These are phyloP conservation scores for Aphaenogaster rudis DNA, from an alignment of 1,140 invertebrate species.

Conservation along the genomic window DNA sequence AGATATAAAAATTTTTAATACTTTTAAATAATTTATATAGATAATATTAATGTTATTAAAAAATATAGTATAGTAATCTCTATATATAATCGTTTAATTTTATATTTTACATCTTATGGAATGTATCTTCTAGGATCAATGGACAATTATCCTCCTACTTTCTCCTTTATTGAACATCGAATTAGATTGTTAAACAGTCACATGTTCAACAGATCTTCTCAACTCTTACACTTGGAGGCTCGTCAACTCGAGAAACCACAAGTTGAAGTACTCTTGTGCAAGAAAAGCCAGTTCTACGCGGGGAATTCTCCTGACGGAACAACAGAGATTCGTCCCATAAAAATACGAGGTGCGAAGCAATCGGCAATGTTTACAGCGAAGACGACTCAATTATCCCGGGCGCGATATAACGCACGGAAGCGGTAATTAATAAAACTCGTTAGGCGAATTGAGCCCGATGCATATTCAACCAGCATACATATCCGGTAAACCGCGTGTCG, in stretches of 20 bases:
- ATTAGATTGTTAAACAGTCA: slow-evolving; percentile 2
- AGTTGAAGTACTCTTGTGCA: not conserved
- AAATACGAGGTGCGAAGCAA: slow-evolving; percentile 2
- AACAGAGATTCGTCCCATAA: not conserved
- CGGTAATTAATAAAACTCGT: slow-evolving; percentile 51
- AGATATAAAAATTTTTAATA: not conserved
- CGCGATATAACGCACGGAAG: slow-evolving; percentile 11
- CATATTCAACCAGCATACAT: slow-evolving; percentile 56
- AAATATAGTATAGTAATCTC: not conserved
- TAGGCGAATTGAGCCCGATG: slow-evolving; percentile 52
- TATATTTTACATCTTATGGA: not conserved
- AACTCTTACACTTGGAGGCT: not conserved
- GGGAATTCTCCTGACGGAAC: not conserved
- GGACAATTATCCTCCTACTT: not conserved
- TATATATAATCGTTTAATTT: not conserved
- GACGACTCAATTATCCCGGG: slow-evolving; percentile 30
- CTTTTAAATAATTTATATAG: not conserved
- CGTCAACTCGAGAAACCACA: not conserved
- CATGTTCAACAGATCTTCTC: not conserved
- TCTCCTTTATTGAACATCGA: not conserved
- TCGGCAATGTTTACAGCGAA: not conserved
- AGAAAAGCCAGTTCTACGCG: not conserved
- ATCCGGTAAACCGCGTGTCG: slow-evolving; percentile 54
- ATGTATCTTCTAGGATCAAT: not conserved
- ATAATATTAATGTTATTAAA: not conserved